Evolutionary conservation across 2,888 invertebrate species (phyloP).

Genomic region (Trichogramma dendrolimi): DNA sequence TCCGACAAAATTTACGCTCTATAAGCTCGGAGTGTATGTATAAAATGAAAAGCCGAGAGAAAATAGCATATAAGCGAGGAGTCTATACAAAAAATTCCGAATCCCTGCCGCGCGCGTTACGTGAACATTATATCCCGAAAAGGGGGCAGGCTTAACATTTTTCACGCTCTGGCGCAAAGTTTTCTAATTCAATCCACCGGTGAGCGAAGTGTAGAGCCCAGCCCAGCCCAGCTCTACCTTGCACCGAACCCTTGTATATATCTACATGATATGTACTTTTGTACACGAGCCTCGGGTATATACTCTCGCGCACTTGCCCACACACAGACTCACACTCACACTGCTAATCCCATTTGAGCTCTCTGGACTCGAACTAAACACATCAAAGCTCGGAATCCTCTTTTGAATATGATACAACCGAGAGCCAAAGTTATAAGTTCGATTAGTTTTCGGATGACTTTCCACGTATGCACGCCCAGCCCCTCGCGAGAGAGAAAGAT

Average conservation of each 20-base stretch:
- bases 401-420: not conserved
- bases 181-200: slow-evolving; percentile 23
- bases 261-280: too few relatives aligned
- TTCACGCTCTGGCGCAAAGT: slow-evolving; percentile 18
- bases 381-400: not conserved
- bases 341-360: slow-evolving; percentile 17
- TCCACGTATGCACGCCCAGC: too few relatives aligned
- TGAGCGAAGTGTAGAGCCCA: not conserved
- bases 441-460: not conserved
- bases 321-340: slow-evolving; percentile 1
- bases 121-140: not conserved
- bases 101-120: too few relatives aligned
- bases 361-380: slow-evolving; percentile 3
- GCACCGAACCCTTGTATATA: not conserved
- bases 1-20: too few relatives aligned
- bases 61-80: too few relatives aligned
- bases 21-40: too few relatives aligned
- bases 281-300: too few relatives aligned
- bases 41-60: too few relatives aligned
- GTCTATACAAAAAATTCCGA: too few relatives aligned
- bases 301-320: too few relatives aligned
- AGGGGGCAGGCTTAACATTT: slow-evolving; percentile 3
- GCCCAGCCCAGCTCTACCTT: not conserved
- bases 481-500: too few relatives aligned
- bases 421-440: not conserved